phyloP scores from a whole-genome alignment of 1,140 invertebrate genomes.

The Drosophila baimaii region DNA sequence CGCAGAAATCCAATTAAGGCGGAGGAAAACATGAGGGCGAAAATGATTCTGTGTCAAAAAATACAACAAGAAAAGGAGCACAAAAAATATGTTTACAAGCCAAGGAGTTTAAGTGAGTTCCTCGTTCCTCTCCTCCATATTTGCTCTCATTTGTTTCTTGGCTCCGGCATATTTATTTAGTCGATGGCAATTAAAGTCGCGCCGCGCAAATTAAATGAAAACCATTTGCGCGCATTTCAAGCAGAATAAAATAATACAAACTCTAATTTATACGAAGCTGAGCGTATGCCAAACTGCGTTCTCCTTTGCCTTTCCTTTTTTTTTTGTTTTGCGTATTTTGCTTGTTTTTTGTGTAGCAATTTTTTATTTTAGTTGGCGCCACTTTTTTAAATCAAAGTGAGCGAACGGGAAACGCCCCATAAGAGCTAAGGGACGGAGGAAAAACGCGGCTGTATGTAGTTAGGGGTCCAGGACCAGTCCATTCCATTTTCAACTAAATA shows the following conservation, averaged over 20 bases:
- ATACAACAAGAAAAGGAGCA: neutral
- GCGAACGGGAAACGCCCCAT: slow-evolving; percentile 38
- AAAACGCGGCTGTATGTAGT: neutral
- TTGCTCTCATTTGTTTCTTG: slow-evolving; percentile 67
- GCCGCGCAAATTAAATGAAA: slow-evolving; percentile 73
- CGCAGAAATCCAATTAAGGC: slow-evolving; percentile 24
- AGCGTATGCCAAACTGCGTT: slow-evolving; percentile 45
- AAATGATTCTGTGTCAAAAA: neutral
- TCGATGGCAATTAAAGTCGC: slow-evolving; percentile 73
- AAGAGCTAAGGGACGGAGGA: slow-evolving; percentile 36
- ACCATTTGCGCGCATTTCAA: slow-evolving; percentile 76
- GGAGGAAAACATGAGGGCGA: neutral
- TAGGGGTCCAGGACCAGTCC: slow-evolving; percentile 47
- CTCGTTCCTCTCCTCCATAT: slow-evolving; percentile 30
- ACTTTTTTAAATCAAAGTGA: slow-evolving; percentile 76
- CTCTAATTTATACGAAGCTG: slow-evolving; percentile 76
- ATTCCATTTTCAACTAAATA: slow-evolving; percentile 80
- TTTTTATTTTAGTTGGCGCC: slow-evolving; percentile 73
- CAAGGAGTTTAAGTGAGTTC: slow-evolving; percentile 19
- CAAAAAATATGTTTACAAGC: slow-evolving; percentile 28
- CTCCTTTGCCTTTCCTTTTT: slow-evolving; percentile 29
- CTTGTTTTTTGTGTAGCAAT: slow-evolving; percentile 34
- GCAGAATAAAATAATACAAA: slow-evolving; percentile 81
- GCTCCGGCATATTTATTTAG: slow-evolving; percentile 44
- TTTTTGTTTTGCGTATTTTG: slow-evolving; percentile 17